These are phyloP conservation scores for Aphrophora alni DNA, from an alignment of 2,888 invertebrate genomes.

Conservation along the genomic window DNA sequence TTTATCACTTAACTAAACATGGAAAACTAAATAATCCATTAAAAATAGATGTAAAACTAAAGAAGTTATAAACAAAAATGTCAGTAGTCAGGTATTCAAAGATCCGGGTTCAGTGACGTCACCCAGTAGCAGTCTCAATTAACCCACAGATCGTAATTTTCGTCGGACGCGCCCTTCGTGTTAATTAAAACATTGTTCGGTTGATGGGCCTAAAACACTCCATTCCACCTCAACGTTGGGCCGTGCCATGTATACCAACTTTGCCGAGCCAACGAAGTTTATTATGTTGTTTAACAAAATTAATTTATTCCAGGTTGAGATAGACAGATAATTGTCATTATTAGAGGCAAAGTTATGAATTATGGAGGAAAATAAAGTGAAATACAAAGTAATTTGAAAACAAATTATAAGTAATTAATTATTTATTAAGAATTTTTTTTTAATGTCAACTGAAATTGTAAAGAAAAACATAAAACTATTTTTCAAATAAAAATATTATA, in stretches of 20 bases:
- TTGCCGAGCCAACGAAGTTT: too few species aligned
- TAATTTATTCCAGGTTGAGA: not conserved
- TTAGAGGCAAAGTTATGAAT: not conserved
- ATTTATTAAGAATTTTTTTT: too few species aligned
- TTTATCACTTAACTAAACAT: too few species aligned
- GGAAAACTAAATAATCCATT: too few species aligned
- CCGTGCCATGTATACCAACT: too few species aligned
- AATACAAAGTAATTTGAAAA: not conserved
- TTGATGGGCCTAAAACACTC: not conserved
- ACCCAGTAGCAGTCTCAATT: not conserved
- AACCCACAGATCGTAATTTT: not conserved
- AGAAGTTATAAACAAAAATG: too few species aligned
- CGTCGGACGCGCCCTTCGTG: not conserved
- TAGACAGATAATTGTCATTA: not conserved
- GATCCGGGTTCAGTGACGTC: not conserved
- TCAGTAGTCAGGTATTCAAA: too few species aligned
- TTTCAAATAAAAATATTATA: too few species aligned
- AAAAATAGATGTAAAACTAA: too few species aligned
- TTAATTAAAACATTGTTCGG: not conserved
- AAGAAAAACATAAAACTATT: too few species aligned
- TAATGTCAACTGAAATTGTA: too few species aligned
- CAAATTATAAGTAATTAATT: too few species aligned
- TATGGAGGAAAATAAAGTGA: not conserved
- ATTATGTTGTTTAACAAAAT: not conserved
- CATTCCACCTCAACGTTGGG: not conserved